Evolutionary conservation across 2,113 vertebrate species (phyloP), one percentile per base, ranked within the genome.

Genomic region (Chionodraco myersi): DNA sequence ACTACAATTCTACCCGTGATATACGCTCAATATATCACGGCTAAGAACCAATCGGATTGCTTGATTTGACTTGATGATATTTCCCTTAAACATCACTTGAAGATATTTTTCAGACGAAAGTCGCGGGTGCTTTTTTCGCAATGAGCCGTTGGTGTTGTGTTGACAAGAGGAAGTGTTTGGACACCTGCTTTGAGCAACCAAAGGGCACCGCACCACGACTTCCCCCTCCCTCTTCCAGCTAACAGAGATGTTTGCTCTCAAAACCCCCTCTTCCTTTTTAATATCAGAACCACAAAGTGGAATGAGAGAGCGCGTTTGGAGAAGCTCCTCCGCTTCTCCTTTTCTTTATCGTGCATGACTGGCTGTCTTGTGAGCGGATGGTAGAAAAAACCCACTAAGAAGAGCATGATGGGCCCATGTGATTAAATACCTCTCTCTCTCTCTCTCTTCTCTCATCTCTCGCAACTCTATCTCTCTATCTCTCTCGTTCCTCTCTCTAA

Each of bases 141-240:
- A 57, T 52, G 54, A 82, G 44, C 91, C 76, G 85, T 91, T 89
- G 70, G 81, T 64, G 44, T 83, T 56, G 70, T 80, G 86, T 89
- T 79, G 87, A 86, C 86, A 91, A 86, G 89, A 89, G 91, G 93
- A 93, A 94, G 91, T 91, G 88, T 78, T 23, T 72, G 89, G 90
- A 91, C 93, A 93, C 90, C 93, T 93, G 92, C 84, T 88, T 94
- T 92, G 84, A 90, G 92, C 90, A 93, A 93, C 75, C 64, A 61
- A 70, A 85, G 82, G 72, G 80, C 84, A 86, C 77, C 79, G 60
- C 87, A 69, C 69, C 67, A 77, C 76, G 77, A 92, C 89, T 93
- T 93, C 92, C 92, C 77, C 86, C 86, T 82, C 52, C 3, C 58
- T 14, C 47, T 90, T 87, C 65, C 82, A 85, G 58, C 67, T 3